phyloP scores from a whole-genome alignment of 2,113 vertebrate genomes.

The Entomyzon cyanotis region DNA sequence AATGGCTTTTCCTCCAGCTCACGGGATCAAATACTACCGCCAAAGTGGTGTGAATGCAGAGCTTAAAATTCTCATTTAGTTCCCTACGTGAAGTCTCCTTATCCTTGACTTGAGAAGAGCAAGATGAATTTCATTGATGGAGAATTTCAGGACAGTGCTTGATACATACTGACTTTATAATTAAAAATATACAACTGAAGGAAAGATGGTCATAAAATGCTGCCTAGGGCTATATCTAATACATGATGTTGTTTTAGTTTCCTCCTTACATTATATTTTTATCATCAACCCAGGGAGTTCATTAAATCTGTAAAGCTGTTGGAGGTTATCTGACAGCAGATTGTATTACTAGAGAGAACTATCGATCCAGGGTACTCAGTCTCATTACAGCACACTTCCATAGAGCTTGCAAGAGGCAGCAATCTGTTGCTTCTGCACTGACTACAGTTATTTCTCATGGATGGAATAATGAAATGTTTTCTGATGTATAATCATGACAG shows the following conservation, averaged over 20 bases:
- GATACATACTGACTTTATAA: constrained; percentile 67
- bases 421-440: constrained; percentile 71
- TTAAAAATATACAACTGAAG: constrained; percentile 64
- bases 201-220: constrained; percentile 49
- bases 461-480: constrained; percentile 67
- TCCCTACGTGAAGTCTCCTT: constrained; percentile 53
- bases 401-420: constrained; percentile 59
- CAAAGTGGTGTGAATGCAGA: background rate
- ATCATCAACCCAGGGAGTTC: constrained; percentile 58
- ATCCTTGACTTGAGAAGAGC: constrained; percentile 41
- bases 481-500: constrained; percentile 71
- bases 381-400: constrained; percentile 67
- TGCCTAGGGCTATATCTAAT: constrained; percentile 53
- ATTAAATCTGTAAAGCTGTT: constrained; percentile 66
- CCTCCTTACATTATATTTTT: constrained; percentile 63
- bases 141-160: constrained; percentile 50
- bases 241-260: constrained; percentile 63
- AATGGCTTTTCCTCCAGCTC: constrained; percentile 17
- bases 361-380: constrained; percentile 56
- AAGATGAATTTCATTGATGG: constrained; percentile 49
- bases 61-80: constrained; percentile 48
- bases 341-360: constrained; percentile 64
- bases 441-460: constrained; percentile 68
- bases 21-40: constrained; percentile 13
- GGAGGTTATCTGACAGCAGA: constrained; percentile 54